Conservation (phyloP, 92 coral and sea anemone species). For the Phenganax stokvisi region DNA sequence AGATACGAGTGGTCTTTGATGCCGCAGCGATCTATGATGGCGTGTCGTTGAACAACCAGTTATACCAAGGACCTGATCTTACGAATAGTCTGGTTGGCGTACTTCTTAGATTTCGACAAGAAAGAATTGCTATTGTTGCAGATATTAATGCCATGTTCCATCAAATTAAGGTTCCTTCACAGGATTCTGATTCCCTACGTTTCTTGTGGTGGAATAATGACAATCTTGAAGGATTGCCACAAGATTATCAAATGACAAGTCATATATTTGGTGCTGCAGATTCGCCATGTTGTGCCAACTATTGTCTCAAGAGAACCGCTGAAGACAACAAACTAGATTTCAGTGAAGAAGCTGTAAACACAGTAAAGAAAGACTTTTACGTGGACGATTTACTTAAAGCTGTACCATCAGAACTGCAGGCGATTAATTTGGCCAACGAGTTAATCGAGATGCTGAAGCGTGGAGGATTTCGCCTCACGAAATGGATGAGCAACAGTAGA, state of each 20-base stretch:
- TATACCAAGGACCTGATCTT: constrained; percentile 56
- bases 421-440: background rate
- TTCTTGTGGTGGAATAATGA: constrained; percentile 59
- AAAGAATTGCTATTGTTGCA: constrained; percentile 53
- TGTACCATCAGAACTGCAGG: constrained; percentile 29
- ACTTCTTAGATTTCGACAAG: constrained; percentile 53
- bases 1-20: constrained; percentile 57
- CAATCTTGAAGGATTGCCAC: constrained; percentile 39
- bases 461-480: constrained; percentile 41
- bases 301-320: constrained; percentile 51
- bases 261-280: constrained; percentile 54
- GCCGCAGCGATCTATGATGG: constrained; percentile 54
- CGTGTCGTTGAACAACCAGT: constrained; percentile 54
- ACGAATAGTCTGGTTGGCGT: constrained; percentile 57
- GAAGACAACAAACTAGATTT: constrained; percentile 45
- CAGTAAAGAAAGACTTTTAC: constrained; percentile 53
- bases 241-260: constrained; percentile 54
- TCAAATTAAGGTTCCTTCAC: constrained; percentile 56
- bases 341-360: constrained; percentile 47
- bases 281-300: constrained; percentile 53
- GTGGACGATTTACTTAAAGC: constrained; percentile 60
- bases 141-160: constrained; percentile 58
- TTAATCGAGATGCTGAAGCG: constrained; percentile 41
- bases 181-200: constrained; percentile 56
- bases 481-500: constrained; percentile 47